Conservation (phyloP, 2,797 vertebrate species). For the Helicolenus hilgendorfi region DNA sequence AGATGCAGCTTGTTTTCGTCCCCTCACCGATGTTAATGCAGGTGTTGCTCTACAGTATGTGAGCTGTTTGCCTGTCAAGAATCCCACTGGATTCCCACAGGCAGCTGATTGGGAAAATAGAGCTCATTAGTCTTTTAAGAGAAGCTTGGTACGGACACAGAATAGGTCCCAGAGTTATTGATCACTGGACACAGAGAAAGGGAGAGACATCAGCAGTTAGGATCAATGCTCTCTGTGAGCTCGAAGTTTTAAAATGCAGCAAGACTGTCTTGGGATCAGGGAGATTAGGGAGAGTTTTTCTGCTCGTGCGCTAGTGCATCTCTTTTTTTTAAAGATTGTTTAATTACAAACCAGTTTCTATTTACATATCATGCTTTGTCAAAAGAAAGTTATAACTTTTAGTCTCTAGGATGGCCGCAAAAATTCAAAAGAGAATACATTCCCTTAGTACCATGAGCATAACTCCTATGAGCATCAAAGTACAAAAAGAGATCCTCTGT, state of each 20-base stretch:
- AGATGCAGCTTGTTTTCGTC: constrained; percentile 1
- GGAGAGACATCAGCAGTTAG: constrained; percentile 45
- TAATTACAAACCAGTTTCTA: neutral
- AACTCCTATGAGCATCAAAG: neutral
- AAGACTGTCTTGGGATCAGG: neutral
- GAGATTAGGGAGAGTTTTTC: constrained; percentile 5
- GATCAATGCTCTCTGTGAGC: constrained; percentile 61
- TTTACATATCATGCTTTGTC: neutral
- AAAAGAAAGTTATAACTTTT: neutral
- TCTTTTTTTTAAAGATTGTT: neutral
- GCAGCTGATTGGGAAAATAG: constrained; percentile 63
- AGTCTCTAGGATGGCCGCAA: neutral
- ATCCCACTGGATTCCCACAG: constrained; percentile 40
- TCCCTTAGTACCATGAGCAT: no score
- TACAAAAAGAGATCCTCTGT: neutral
- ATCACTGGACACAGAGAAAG: constrained; percentile 51
- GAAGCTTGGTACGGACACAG: constrained; percentile 39
- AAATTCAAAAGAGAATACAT: neutral
- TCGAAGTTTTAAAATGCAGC: constrained; percentile 52
- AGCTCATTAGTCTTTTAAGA: constrained; percentile 68
- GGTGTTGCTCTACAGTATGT: constrained; percentile 1
- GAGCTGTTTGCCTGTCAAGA: constrained; percentile 33
- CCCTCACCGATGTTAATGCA: constrained; percentile 3
- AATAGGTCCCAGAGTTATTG: constrained; percentile 65
- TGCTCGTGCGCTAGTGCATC: neutral